Base-by-base conservation (phyloP, 2,888 invertebrate genomes). In the Dicranocentrus wangi region DNA sequence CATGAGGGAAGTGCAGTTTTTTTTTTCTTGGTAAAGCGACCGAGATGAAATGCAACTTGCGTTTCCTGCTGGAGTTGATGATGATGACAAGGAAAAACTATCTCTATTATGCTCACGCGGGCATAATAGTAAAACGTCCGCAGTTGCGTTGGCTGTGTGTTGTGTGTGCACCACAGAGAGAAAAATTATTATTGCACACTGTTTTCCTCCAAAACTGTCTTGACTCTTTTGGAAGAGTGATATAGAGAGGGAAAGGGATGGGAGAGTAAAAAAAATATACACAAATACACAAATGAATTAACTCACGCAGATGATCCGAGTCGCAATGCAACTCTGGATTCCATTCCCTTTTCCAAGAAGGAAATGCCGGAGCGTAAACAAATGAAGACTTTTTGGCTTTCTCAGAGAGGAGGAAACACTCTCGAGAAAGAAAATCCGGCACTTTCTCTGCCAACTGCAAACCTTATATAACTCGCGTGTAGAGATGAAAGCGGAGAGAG, bases 251-350 rank as follows among this genome's bases (percentile, higher is more conserved):
- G 19, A 42, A 65, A 17, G 65, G 21, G 42, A 61, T 19, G 58
- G 19, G 58, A 28, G 28, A 28, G 28, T n/a, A 61, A 5, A 58
- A 7, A 32, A 32, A 32, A 10, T 21, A 55, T 55, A 55, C 10
- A 23, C 8, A 51, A 51, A 17, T n/a, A 55, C 23, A 55, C 55
- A 76, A 21, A 76, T 39, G 68, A 60, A 55, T 76, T 76, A 55
- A 60, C 76, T 76, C 60, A 68, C 32, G 58, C 68, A 39, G 76
- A 76, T 76, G 66, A 76, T 76, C 76, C 28, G 60, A 27, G 25
- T 28, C 15, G 58, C n/a, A 71, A 73, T 75, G 66, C 39, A 65
- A 66, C 21, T 51, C 23, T 32, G 23, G 28, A 3, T 25, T 28
- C 19, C 23, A 2, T 61, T 42, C 65, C 65, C 53, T 75, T 75